phyloP scores from a whole-genome alignment of 2,888 invertebrate genomes.

The Nomada hirtipes region DNA sequence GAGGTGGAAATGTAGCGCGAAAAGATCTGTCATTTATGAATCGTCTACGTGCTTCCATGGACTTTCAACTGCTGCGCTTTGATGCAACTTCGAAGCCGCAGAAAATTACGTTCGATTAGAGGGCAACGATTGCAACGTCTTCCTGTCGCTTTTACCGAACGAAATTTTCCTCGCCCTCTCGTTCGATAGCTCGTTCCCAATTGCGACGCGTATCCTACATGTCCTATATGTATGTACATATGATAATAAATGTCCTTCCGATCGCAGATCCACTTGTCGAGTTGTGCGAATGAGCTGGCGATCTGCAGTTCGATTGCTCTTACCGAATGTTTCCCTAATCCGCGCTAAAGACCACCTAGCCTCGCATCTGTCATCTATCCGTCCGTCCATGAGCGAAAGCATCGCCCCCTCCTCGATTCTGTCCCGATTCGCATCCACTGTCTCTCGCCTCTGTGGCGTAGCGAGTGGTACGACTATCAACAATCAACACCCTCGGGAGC shows the following conservation, averaged over 20 bases:
- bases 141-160: slow-evolving; percentile 4
- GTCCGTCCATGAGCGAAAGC: slow-evolving; percentile 22
- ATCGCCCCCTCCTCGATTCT: slow-evolving; percentile 18
- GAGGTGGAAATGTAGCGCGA: slow-evolving; percentile 51
- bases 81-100: slow-evolving; percentile 29
- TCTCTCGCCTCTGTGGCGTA: slow-evolving; percentile 38
- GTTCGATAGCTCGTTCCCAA: background rate
- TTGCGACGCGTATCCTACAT: background rate
- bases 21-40: slow-evolving; percentile 52
- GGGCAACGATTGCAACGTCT: background rate
- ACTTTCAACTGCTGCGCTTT: slow-evolving; percentile 52
- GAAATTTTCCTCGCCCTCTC: background rate
- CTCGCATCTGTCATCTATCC: slow-evolving; percentile 54
- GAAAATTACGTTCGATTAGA: slow-evolving; percentile 59
- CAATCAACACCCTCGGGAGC: slow-evolving; percentile 66
- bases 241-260: background rate
- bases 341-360: slow-evolving; percentile 52
- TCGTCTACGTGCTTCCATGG: slow-evolving; percentile 39
- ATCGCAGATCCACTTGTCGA: background rate
- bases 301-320: slow-evolving; percentile 49
- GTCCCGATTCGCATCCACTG: slow-evolving; percentile 32
- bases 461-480: slow-evolving; percentile 61
- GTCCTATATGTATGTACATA: too few species aligned
- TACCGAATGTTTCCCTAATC: slow-evolving; percentile 32
- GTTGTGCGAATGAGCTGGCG: background rate